These are phyloP conservation scores for Cyclina sinensis DNA, from an alignment of 1,140 invertebrate species.

Conservation along the genomic window DNA sequence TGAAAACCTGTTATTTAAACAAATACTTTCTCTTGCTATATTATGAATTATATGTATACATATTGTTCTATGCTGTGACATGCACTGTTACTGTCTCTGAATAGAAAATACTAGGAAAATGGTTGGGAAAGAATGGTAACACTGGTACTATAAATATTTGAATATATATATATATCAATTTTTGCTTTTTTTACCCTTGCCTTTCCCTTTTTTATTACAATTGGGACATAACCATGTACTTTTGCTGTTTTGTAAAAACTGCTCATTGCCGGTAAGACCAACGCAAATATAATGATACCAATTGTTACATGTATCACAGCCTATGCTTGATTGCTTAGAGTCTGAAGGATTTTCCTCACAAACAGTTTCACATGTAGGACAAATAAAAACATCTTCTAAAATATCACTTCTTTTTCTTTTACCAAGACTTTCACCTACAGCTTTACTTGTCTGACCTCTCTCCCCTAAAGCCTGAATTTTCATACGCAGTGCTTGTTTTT, in stretches of 20 bases:
- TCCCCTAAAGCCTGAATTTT: slow-evolving; percentile 62
- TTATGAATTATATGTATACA: no score
- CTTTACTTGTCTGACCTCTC: no score
- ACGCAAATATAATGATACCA: slow-evolving; percentile 61
- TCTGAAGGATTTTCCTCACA: slow-evolving; percentile 38
- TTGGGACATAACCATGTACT: slow-evolving; percentile 51
- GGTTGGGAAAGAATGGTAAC: no score
- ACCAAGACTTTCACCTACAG: no score
- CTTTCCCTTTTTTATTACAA: slow-evolving; percentile 45
- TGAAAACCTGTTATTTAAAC: no score
- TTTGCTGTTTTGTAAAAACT: slow-evolving; percentile 20
- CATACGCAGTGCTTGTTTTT: slow-evolving; percentile 67
- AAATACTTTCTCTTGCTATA: no score
- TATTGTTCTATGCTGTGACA: no score
- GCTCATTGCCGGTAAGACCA: slow-evolving; percentile 39
- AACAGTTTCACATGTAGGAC: slow-evolving; percentile 36
- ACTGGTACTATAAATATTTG: no score
- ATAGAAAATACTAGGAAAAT: no score
- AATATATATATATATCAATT: neutral
- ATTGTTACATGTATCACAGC: slow-evolving; percentile 54
- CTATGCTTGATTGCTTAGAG: slow-evolving; percentile 16
- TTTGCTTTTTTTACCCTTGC: slow-evolving; percentile 37
- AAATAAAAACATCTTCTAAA: no score
- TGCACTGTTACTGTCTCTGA: no score
- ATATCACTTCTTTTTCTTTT: slow-evolving; percentile 3